These are phyloP conservation scores for Otus scops DNA, from an alignment of 2,797 vertebrate genomes.

Conservation along the genomic window DNA sequence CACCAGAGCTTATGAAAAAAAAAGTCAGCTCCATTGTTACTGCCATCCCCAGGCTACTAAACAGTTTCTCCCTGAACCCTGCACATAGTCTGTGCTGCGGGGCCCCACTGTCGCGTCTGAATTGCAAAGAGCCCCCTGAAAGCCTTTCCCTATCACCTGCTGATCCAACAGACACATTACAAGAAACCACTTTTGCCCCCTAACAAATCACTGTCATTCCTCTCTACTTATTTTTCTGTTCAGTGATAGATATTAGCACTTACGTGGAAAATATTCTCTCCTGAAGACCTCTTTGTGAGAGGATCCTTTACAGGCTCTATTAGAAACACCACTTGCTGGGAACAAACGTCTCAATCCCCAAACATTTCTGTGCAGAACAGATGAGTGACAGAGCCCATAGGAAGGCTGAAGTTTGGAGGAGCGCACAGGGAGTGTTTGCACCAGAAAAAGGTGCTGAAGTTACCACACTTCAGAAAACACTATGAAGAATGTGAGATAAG, in stretches of 20 bases:
- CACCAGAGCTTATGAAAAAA: not conserved
- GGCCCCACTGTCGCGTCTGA: not conserved
- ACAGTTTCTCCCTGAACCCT: not conserved
- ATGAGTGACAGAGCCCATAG: not conserved
- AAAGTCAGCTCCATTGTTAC: not conserved
- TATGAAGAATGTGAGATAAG: not conserved
- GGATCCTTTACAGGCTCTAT: not conserved
- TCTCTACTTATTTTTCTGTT: not conserved
- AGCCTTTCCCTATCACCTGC: not conserved
- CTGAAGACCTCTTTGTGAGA: not conserved
- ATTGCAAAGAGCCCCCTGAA: not conserved
- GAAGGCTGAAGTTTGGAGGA: not conserved
- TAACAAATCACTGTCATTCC: not conserved
- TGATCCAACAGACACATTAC: not conserved
- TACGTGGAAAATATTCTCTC: not conserved
- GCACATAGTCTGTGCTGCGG: not conserved
- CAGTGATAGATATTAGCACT: not conserved
- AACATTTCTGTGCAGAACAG: not conserved
- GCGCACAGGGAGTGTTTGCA: rapidly evolving
- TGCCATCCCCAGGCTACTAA: not conserved
- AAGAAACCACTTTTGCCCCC: not conserved
- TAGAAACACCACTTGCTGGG: not conserved
- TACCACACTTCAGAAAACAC: not conserved
- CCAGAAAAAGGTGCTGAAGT: not conserved
- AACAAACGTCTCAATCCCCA: not conserved